Evolutionary conservation across 1,140 invertebrate genomes (phyloP).

Genomic region (Lepidurus couesii): DNA sequence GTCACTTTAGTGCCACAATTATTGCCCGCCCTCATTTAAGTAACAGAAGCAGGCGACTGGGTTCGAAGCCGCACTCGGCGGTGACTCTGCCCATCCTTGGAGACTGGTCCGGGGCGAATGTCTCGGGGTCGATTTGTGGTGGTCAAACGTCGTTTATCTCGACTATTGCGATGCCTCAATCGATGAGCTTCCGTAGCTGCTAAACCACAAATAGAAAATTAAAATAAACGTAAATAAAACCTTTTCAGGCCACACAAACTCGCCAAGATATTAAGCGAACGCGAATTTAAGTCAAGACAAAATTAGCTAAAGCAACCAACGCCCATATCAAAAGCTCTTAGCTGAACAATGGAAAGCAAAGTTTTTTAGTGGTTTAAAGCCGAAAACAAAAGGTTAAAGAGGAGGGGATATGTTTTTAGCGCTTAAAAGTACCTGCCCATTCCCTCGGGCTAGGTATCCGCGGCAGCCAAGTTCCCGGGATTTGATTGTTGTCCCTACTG

Average conservation of each 20-base stretch:
- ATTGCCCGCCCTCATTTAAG: background rate
- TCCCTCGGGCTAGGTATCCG: background rate
- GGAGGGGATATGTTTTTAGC: background rate
- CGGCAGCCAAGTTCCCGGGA: background rate
- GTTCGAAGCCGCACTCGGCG: background rate
- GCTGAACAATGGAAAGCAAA: too few species aligned
- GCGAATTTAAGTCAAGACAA: too few species aligned
- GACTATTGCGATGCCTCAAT: background rate
- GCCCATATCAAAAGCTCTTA: too few species aligned
- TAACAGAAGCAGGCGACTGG: slow-evolving; percentile 6
- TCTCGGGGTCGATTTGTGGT: slow-evolving; percentile 2
- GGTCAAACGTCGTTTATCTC: background rate
- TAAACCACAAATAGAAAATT: background rate
- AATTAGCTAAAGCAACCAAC: too few species aligned
- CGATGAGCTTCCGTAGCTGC: background rate
- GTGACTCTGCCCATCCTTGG: background rate
- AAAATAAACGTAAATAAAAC: too few species aligned
- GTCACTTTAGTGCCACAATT: slow-evolving; percentile 4
- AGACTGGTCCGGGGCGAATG: background rate
- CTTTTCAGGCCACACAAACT: too few species aligned
- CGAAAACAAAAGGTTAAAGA: background rate
- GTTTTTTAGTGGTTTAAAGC: too few species aligned
- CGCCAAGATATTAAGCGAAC: too few species aligned
- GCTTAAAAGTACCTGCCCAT: background rate
- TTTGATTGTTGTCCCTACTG: slow-evolving; percentile 18